Base-by-base conservation (phyloP, 1,140 invertebrate species). In the Octopus sinensis region DNA sequence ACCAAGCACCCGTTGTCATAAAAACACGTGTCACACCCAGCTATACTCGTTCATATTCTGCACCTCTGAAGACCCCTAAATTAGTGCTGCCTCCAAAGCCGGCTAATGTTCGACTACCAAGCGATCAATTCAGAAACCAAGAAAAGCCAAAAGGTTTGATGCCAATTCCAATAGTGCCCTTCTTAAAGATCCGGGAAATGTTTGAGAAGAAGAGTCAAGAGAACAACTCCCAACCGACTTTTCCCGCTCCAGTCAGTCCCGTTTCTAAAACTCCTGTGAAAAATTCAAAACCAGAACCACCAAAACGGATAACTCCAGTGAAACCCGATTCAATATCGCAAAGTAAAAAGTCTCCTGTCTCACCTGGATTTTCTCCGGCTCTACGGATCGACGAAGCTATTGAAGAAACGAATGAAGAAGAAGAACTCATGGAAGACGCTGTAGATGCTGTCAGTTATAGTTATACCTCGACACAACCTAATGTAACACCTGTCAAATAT, bases 81-180 rank as follows among this genome's bases (percentile, higher is more conserved):
- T 84, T 84, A 79, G 68, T 79, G 10, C 84, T 83, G 13, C 80
- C 83, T 52, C 82, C 84, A 7, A 80, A 83, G 9, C 79, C 82
- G 30, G 79, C 75, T 23, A 77, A 77, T n/a, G 79, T 86, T 68
- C 81, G 81, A 71, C 83, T 89, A 43, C 88, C 88, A 13, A 89
- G 88, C 81, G 88, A 88, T 52, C 87, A 85, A 84, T 85, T 86
- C 68, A 83, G 87, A 71, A 84, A 84, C 17, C 84, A 84, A 84
- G 88, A 88, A 10, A 88, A 88, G 81, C 83, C 84, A 23, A 87
- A 87, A 84, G 82, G 82, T 62, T 82, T 89, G 9, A 88, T 87
- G 83, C 87, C 87, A 52, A 88, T 89, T 68, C 86, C 88, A 13
- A 88, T 89, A 79, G 87, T 89, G 79, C 87, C 88, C 79, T 89